Evolutionary conservation across 2,797 vertebrate genomes (phyloP).

Genomic region (Oceanodroma leucorhoa): DNA sequence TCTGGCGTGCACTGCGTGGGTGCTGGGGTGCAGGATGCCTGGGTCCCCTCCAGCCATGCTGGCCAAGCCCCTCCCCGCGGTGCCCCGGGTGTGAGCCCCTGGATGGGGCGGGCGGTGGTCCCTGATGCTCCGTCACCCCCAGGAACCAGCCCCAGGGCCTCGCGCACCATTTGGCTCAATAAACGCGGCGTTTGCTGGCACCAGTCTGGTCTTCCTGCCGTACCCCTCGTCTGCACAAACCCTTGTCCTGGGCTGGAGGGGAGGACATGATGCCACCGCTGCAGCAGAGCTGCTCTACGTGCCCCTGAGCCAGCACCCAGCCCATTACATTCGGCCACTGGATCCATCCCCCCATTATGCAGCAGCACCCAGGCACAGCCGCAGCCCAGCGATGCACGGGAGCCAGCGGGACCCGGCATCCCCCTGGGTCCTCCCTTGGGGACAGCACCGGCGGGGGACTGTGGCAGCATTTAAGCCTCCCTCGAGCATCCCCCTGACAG

Average conservation of each 20-base stretch:
- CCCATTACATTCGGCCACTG: rapidly evolving
- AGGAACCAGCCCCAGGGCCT: not conserved
- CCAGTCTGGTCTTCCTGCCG: rapidly evolving
- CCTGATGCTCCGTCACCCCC: not conserved
- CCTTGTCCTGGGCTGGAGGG: not conserved
- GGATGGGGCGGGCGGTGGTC: rapidly evolving
- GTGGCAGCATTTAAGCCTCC: not conserved
- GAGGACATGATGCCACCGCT: rapidly evolving
- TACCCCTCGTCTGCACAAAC: rapidly evolving
- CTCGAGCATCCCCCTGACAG: not conserved
- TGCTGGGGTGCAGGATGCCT: not conserved
- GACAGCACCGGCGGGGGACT: rapidly evolving
- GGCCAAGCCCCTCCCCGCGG: not conserved
- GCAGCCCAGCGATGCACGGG: rapidly evolving
- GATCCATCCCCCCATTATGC: rapidly evolving
- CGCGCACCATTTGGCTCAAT: not conserved
- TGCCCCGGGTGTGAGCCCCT: not conserved
- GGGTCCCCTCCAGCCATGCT: not conserved
- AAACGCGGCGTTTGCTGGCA: not conserved
- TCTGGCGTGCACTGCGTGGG: rapidly evolving
- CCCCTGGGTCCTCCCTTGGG: rapidly evolving
- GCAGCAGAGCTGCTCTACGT: rapidly evolving
- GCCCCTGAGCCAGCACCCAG: not conserved
- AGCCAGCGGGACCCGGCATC: rapidly evolving
- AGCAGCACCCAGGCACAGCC: not conserved